Evolutionary conservation across 2,113 vertebrate genomes (phyloP).

Genomic region (Myodes glareolus): DNA sequence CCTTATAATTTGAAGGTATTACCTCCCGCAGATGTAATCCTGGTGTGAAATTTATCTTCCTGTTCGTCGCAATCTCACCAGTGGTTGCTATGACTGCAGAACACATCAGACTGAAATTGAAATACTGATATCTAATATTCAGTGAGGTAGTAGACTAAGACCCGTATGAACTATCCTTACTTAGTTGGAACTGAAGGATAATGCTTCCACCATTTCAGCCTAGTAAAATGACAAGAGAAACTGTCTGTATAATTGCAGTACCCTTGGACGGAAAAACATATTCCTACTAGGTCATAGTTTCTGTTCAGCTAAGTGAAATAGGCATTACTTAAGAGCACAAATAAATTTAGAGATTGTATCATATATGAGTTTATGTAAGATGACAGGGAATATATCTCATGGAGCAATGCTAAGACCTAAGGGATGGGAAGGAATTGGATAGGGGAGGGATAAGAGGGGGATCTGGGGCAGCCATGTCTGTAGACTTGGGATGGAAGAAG

Average conservation of each 20-base stretch:
- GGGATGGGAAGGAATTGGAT: not conserved
- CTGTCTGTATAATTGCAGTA: not conserved
- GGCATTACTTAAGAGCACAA: slow-evolving; percentile 5
- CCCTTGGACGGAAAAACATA: not conserved
- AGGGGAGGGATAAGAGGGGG: not conserved
- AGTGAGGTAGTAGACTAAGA: not conserved
- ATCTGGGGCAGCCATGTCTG: not conserved
- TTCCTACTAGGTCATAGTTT: not conserved
- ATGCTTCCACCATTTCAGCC: not conserved
- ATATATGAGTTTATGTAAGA: not conserved
- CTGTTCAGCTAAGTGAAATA: not conserved
- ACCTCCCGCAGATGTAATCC: not conserved
- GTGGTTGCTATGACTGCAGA: slow-evolving; percentile 15
- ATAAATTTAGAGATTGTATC: not conserved
- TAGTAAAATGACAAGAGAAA: slow-evolving; percentile 7
- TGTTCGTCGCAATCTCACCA: not conserved
- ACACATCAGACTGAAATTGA: not conserved
- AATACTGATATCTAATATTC: not conserved
- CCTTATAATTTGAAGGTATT: slow-evolving; percentile 5
- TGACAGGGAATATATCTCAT: not conserved
- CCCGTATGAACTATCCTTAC: not conserved
- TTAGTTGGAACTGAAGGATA: not conserved
- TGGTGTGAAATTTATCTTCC: slow-evolving; percentile 32
- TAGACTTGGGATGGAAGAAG: not conserved
- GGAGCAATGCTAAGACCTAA: not conserved